phyloP scores from a whole-genome alignment of 2,888 invertebrate genomes.

The Eledona agricola region DNA sequence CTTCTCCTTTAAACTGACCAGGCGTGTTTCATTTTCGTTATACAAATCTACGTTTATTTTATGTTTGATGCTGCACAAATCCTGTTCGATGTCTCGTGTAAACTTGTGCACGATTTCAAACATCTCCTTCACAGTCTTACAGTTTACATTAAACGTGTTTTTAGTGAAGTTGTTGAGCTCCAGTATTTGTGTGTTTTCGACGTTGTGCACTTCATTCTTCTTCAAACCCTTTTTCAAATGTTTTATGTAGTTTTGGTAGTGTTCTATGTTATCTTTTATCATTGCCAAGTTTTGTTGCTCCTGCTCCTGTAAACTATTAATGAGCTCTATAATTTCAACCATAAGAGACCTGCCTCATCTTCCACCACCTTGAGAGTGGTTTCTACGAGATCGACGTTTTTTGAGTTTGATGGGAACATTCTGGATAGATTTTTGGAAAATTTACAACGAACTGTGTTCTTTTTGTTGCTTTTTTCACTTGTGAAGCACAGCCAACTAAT shows the following conservation, averaged over 20 bases:
- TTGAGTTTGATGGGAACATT: background rate
- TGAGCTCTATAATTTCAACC: too few relatives aligned
- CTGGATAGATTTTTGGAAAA: background rate
- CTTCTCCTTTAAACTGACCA: background rate
- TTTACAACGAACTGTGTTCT: background rate
- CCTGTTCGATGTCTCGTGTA: constrained; percentile 6
- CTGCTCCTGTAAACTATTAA: too few relatives aligned
- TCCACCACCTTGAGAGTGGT: constrained; percentile 2
- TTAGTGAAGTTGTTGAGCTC: constrained; percentile 20
- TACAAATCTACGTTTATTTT: constrained; percentile 2
- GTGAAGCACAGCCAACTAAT: too few relatives aligned
- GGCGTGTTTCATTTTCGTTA: constrained; percentile 2
- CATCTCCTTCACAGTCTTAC: background rate
- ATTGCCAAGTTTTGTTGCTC: too few relatives aligned
- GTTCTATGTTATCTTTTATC: too few relatives aligned
- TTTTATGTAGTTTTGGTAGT: constrained; percentile 9
- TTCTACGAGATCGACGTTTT: constrained; percentile 3
- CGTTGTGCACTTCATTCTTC: background rate
- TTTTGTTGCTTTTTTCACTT: too few relatives aligned
- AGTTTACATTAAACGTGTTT: constrained; percentile 14
- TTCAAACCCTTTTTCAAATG: constrained; percentile 7
- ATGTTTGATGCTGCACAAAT: background rate
- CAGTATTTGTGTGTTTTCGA: constrained; percentile 4
- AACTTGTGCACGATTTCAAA: constrained; percentile 2
- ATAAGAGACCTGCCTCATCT: too few relatives aligned